Conservation (phyloP, 1,140 invertebrate genomes). For the Amphibalanus amphitrite region DNA sequence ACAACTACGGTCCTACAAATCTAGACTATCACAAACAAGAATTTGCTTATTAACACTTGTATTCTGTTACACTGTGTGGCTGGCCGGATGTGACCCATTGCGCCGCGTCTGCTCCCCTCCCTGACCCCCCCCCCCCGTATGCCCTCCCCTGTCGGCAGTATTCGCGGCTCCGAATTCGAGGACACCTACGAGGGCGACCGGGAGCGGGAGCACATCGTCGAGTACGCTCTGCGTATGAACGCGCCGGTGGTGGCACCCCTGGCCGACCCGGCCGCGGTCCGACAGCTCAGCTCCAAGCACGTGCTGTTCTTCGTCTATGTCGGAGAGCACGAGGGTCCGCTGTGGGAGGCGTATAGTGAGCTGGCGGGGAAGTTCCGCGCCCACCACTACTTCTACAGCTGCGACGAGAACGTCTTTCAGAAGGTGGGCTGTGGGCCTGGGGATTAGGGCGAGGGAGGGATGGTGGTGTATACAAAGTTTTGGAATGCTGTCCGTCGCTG, state of each 20-base stretch:
- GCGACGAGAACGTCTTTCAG: background rate
- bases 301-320: slow-evolving; percentile 76
- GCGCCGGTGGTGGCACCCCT: slow-evolving; percentile 69
- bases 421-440: background rate
- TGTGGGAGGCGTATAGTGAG: slow-evolving; percentile 40
- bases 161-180: slow-evolving; percentile 17
- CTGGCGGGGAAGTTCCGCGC: background rate
- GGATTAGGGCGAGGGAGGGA: background rate
- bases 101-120: too few relatives aligned
- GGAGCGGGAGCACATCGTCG: slow-evolving; percentile 74
- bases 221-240: slow-evolving; percentile 76
- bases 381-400: slow-evolving; percentile 4
- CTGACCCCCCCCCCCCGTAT: too few relatives aligned
- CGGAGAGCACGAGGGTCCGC: slow-evolving; percentile 47
- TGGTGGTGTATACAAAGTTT: too few relatives aligned
- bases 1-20: too few relatives aligned
- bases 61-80: background rate
- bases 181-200: slow-evolving; percentile 77
- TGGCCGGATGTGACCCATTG: too few relatives aligned
- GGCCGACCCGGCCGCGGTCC: slow-evolving; percentile 47
- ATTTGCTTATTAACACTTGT: too few relatives aligned
- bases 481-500: too few relatives aligned
- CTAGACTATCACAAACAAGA: too few relatives aligned
- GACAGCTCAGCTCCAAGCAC: slow-evolving; percentile 53
- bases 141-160: background rate